phyloP scores from a whole-genome alignment of 2,113 vertebrate species.

The Pristiophorus japonicus region DNA sequence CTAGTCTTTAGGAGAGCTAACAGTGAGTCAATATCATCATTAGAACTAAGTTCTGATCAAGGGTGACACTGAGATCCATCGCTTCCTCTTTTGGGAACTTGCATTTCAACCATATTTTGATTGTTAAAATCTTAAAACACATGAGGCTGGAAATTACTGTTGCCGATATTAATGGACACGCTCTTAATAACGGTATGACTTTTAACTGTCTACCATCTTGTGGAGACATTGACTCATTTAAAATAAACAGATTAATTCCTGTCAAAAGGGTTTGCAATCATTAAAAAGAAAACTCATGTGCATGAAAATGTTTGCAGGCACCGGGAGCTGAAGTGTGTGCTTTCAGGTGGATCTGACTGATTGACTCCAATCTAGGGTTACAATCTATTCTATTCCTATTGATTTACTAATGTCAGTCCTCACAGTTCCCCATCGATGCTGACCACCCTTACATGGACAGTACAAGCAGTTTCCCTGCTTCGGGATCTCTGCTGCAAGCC shows the following conservation, averaged over 20 bases:
- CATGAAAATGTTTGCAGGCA: not conserved
- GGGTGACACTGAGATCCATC: not conserved
- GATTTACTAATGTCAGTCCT: not conserved
- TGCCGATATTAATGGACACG: too few relatives aligned
- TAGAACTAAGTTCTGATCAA: not conserved
- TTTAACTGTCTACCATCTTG: too few relatives aligned
- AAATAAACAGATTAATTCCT: constrained; percentile 1
- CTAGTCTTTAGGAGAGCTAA: not conserved
- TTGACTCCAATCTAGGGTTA: not conserved
- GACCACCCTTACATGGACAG: not conserved
- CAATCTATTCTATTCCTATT: not conserved
- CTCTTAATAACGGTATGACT: not conserved
- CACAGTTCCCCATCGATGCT: not conserved
- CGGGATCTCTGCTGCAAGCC: not conserved
- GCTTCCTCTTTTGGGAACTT: not conserved
- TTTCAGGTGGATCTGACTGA: not conserved
- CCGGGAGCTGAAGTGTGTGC: too few relatives aligned
- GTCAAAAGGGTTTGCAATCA: not conserved
- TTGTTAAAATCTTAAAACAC: not conserved
- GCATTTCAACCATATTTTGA: not conserved
- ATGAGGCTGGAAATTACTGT: not conserved
- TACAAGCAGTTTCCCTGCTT: not conserved
- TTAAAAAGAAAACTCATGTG: constrained; percentile 17
- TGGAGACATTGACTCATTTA: not conserved
- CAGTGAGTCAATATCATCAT: not conserved